Evolutionary conservation across 2,113 vertebrate species (phyloP).

Genomic region (Monopterus albus): DNA sequence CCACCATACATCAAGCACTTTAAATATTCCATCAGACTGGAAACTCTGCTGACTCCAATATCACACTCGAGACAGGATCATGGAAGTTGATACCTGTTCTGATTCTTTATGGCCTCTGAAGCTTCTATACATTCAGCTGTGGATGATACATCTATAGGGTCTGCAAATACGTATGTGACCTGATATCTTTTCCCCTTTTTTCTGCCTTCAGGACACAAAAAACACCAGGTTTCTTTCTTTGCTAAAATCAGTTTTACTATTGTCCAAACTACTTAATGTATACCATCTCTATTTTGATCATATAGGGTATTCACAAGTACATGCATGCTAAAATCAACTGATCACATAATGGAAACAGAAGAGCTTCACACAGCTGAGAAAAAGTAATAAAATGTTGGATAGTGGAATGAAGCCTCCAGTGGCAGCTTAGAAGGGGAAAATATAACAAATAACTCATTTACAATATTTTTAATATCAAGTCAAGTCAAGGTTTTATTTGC

Average conservation of each 20-base stretch:
- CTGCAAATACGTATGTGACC: background rate
- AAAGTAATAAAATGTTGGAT: background rate
- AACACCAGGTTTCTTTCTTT: background rate
- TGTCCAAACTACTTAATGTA: too few relatives aligned
- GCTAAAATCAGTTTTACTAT: background rate
- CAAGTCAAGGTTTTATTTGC: too few relatives aligned
- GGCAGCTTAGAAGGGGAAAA: too few relatives aligned
- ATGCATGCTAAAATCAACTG: background rate
- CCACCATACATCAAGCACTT: constrained; percentile 56
- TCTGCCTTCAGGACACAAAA: background rate
- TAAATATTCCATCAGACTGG: constrained; percentile 50
- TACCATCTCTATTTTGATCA: background rate
- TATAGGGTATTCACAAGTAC: background rate
- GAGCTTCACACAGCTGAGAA: background rate
- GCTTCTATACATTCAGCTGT: constrained; percentile 18
- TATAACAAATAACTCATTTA: background rate
- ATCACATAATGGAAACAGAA: background rate
- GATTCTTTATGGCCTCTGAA: constrained; percentile 13
- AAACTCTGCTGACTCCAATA: constrained; percentile 50
- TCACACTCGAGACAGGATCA: constrained; percentile 35
- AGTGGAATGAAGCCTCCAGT: too few relatives aligned
- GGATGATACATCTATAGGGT: background rate
- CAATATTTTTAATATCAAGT: too few relatives aligned
- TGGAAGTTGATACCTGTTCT: constrained; percentile 62
- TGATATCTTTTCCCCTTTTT: background rate